Evolutionary conservation across 92 coral and sea anemone species (phyloP), one percentile per base, ranked within the genome.

Genomic region (Phymanthus crucifer): DNA sequence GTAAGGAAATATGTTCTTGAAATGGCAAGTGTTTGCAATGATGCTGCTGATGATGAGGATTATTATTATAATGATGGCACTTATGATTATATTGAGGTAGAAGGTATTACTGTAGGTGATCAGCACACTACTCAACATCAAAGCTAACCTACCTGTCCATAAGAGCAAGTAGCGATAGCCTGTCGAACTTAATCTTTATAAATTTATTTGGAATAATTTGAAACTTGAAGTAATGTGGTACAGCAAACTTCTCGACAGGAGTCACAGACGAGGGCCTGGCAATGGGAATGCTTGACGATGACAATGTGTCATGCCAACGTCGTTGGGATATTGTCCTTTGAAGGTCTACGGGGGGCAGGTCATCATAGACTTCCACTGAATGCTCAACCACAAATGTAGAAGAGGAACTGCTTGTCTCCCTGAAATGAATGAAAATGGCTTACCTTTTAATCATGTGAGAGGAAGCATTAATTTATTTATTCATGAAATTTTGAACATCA

Each of bases 391-490:
- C 93, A 32, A 89, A 86, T 8, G 90, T 93, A 23, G 97, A 93
- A 2, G 97, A 88, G 0, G 97, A 93, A 66, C 97, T 93, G 52
- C 97, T 93, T 5, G 97, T 93, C 48, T 93, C 97, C 97, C 97
- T 93, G 29, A 0, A 5, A 54, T 54, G 0, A 5, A 54, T 54
- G 23, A 54, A 54, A 54, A 1, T 5, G 64, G 5, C 2, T 10
- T 26, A 3, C 3, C 38, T 68, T 32, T 36, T 14, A 68, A 66
- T 33, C n/a, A n/a, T n/a, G n/a, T n/a, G n/a, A n/a, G n/a, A n/a
- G n/a, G n/a, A n/a, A n/a, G n/a, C n/a, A 10, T 65, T 12, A 65
- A 11, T 65, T 5, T 21, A 70, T 71, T 7, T 37, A 33, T 31
- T 69, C 6, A 69, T 33, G 71, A 7, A 66, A 17, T 69, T 43